These are phyloP conservation scores for Diorhabda elongata DNA, from an alignment of 1,140 invertebrate genomes.

Conservation along the genomic window DNA sequence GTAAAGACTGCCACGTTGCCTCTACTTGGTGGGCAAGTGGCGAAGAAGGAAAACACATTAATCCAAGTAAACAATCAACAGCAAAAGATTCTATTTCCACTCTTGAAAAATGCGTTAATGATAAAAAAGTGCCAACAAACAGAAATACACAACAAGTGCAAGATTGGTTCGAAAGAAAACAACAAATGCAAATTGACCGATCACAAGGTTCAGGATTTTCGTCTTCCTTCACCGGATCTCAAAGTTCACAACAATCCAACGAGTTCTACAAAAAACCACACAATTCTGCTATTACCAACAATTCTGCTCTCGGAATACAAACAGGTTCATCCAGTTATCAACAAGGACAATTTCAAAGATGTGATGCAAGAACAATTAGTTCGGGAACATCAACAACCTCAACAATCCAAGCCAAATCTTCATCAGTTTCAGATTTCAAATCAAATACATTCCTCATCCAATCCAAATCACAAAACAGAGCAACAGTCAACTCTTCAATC, in stretches of 20 bases:
- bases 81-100: not conserved
- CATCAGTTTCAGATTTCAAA: too few relatives aligned
- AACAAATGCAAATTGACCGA: not conserved
- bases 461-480: too few relatives aligned
- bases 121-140: not conserved
- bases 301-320: not conserved
- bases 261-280: too few relatives aligned
- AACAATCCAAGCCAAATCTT: too few relatives aligned
- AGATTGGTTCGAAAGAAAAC: slow-evolving; percentile 10
- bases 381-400: too few relatives aligned
- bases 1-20: slow-evolving; percentile 35
- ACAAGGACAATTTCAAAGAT: too few relatives aligned
- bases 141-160: slow-evolving; percentile 16
- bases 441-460: too few relatives aligned
- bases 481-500: too few relatives aligned
- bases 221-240: not conserved
- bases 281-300: too few relatives aligned
- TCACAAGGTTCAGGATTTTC: slow-evolving; percentile 4
- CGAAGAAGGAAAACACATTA: slow-evolving; percentile 22
- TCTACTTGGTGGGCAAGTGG: slow-evolving; percentile 37
- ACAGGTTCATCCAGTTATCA: not conserved
- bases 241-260: not conserved
- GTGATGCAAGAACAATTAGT: too few relatives aligned
- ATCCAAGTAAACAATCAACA: slow-evolving; percentile 27
- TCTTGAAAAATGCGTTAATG: not conserved